Percentiles rank a stretch among this genome's conserved stretches.
These are phyloP conservation scores for Lasioglossum marginatum DNA, from an alignment of 2,888 invertebrate genomes.

Conservation along the genomic window DNA sequence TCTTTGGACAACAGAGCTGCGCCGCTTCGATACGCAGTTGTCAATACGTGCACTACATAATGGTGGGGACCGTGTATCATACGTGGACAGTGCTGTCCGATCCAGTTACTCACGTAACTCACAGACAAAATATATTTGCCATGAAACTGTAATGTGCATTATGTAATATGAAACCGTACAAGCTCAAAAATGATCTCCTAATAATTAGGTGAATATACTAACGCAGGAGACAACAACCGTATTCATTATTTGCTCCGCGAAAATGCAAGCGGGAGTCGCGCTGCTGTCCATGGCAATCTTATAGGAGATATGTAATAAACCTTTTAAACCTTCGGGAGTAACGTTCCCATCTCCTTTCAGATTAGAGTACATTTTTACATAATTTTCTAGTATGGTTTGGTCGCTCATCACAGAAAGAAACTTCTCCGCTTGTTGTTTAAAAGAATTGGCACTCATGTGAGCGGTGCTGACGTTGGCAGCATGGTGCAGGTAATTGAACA, in stretches of 20 bases:
- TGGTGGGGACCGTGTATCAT: conserved; percentile 92
- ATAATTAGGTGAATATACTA: conserved; percentile 73
- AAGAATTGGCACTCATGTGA: conserved; percentile 88
- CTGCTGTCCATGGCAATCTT: conserved; percentile 92
- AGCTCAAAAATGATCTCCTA: not conserved
- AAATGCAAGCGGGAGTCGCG: conserved; percentile 87
- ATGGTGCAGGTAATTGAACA: conserved; percentile 88
- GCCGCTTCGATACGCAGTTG: conserved; percentile 86
- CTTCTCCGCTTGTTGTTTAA: conserved; percentile 91
- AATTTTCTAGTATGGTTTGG: conserved; percentile 88
- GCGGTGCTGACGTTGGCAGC: conserved; percentile 87
- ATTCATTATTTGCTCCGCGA: conserved; percentile 90
- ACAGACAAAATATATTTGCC: conserved; percentile 90
- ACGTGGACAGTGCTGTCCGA: conserved; percentile 91
- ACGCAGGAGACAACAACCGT: conserved; percentile 91
- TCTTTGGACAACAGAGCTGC: conserved; percentile 77
- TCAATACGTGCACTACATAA: conserved; percentile 87
- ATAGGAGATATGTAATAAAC: conserved; percentile 90
- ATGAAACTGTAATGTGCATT: conserved; percentile 87
- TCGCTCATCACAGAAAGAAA: conserved; percentile 86
- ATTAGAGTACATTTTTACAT: conserved; percentile 87
- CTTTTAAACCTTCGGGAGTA: conserved; percentile 88
- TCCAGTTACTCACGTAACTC: conserved; percentile 93
- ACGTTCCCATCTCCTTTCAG: conserved; percentile 85
- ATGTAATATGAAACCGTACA: conserved; percentile 18